Evolutionary conservation across 2,888 invertebrate species (phyloP).

Genomic region (Hyles lineata): DNA sequence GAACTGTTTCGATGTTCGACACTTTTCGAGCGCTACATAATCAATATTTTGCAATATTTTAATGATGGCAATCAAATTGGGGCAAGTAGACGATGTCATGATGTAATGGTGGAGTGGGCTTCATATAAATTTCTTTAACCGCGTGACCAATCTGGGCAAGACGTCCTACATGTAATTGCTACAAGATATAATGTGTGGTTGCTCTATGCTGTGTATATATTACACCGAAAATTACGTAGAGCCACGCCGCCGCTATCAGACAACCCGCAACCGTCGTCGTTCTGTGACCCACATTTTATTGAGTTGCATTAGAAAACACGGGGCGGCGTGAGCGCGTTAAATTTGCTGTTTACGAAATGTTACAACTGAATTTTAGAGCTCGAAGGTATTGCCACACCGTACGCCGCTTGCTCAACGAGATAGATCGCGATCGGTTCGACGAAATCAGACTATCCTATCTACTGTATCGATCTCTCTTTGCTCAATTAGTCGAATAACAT

Average conservation of each 20-base stretch:
- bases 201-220: background rate
- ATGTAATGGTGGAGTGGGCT: constrained; percentile 8
- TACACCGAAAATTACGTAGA: constrained; percentile 17
- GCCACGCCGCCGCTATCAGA: constrained; percentile 25
- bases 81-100: background rate
- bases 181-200: background rate
- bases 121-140: background rate
- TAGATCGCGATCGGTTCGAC: constrained; percentile 67
- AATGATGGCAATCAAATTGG: constrained; percentile 20
- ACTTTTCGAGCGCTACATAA: constrained; percentile 31
- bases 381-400: constrained; percentile 72
- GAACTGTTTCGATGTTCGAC: constrained; percentile 19
- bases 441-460: constrained; percentile 58
- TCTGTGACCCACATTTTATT: constrained; percentile 77
- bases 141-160: background rate
- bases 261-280: constrained; percentile 44
- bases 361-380: constrained; percentile 81
- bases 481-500: constrained; percentile 6
- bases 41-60: background rate
- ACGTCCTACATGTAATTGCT: background rate
- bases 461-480: constrained; percentile 42
- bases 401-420: constrained; percentile 72
- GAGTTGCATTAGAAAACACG: constrained; percentile 80
- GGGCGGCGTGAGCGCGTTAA: constrained; percentile 78
- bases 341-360: constrained; percentile 83